phyloP scores from a whole-genome alignment of 1,140 invertebrate species.

The Drosophila littoralis region DNA sequence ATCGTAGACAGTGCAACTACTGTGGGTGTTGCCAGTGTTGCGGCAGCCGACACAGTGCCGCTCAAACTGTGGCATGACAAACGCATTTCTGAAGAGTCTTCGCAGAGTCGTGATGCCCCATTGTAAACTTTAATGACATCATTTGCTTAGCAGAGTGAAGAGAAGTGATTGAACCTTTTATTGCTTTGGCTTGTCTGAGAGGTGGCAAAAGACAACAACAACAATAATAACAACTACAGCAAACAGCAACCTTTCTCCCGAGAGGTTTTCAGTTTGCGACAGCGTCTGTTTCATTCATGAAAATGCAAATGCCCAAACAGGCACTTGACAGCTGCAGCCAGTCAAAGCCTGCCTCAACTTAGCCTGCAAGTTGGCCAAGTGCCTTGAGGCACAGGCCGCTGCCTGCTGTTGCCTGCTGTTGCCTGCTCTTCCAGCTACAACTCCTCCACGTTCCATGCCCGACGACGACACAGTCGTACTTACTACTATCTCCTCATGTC shows the following conservation, averaged over 20 bases:
- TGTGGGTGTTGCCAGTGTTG: conserved; percentile 54
- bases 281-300: conserved; percentile 68
- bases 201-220: conserved; percentile 33
- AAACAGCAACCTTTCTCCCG: conserved; percentile 61
- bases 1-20: conserved; percentile 17
- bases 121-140: conserved; percentile 69
- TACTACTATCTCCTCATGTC: conserved; percentile 71
- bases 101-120: conserved; percentile 56
- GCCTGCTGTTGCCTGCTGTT: conserved; percentile 17
- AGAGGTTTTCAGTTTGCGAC: conserved; percentile 16
- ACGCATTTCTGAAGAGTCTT: conserved; percentile 54
- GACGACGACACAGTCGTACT: conserved; percentile 42
- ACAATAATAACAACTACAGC: conserved; percentile 20
- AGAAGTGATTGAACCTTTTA: conserved; percentile 69
- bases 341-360: conserved; percentile 22
- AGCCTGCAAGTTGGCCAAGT: conserved; percentile 60
- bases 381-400: conserved; percentile 60
- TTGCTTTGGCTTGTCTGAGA: conserved; percentile 48
- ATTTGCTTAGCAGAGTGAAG: conserved; percentile 45
- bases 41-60: conserved; percentile 27
- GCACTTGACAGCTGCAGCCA: conserved; percentile 71
- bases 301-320: conserved; percentile 72
- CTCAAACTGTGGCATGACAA: conserved; percentile 73
- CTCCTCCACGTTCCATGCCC: conserved; percentile 7
- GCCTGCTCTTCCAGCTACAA: conserved; percentile 10